Percentiles rank a stretch among this genome's conserved stretches.
Conservation (phyloP, 2,113 vertebrate genomes). For the Bos indicus region DNA sequence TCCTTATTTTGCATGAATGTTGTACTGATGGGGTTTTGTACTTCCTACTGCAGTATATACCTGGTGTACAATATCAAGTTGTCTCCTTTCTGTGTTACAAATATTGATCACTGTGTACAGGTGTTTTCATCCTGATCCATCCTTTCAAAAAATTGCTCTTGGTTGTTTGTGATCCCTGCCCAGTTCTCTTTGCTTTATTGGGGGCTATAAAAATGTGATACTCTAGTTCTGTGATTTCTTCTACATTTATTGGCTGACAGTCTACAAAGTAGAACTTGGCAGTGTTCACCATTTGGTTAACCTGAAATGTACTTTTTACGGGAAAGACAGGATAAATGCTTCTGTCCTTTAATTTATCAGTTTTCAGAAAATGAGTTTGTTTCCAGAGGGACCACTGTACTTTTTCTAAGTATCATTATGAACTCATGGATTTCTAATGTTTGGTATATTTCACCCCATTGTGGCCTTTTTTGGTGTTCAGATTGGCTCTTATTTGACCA, state of each 20-base stretch:
- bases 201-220: neutral
- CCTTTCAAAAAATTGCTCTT: neutral
- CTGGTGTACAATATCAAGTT: neutral
- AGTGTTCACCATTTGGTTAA: neutral
- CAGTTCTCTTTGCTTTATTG: neutral
- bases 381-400: neutral
- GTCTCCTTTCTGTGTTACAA: neutral
- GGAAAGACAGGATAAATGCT: neutral
- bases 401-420: neutral
- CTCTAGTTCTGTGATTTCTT: neutral
- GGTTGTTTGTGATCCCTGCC: neutral
- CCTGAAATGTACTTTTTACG: neutral
- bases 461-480: neutral
- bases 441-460: neutral
- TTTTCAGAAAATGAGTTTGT: neutral
- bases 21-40: neutral
- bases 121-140: neutral
- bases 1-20: neutral
- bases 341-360: neutral
- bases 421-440: neutral
- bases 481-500: neutral
- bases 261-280: neutral
- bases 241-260: neutral
- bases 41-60: neutral
- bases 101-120: neutral